A percentile compares a stretch with the other conserved stretches of the same genome.
These are phyloP conservation scores for Thaumatotibia leucotreta DNA, from an alignment of 1,140 invertebrate species.

Conservation along the genomic window DNA sequence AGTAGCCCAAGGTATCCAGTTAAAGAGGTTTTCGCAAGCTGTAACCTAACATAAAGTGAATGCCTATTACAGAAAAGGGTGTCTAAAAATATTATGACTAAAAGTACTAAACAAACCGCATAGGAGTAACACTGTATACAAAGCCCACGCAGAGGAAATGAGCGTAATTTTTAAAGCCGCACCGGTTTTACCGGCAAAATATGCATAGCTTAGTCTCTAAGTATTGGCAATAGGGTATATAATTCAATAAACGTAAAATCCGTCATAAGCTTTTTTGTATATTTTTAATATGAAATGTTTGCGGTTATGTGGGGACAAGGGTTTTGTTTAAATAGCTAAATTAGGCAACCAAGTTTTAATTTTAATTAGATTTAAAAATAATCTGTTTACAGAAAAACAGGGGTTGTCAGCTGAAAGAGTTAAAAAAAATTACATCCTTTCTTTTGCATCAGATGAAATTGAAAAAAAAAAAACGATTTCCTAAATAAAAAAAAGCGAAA, in stretches of 20 bases:
- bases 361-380: neutral
- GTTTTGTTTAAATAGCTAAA: too few species aligned
- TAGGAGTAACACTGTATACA: neutral
- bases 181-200: neutral
- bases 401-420: neutral
- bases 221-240: neutral
- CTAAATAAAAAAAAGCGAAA: neutral
- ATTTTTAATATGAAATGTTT: neutral
- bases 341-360: too few species aligned
- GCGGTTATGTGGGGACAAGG: neutral
- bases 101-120: neutral
- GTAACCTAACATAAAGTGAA: too few species aligned
- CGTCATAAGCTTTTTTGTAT: neutral
- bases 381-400: too few species aligned
- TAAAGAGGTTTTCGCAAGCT: too few species aligned
- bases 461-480: too few species aligned
- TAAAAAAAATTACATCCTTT: neutral
- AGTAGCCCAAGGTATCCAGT: too few species aligned
- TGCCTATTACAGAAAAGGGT: too few species aligned
- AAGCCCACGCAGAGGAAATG: neutral
- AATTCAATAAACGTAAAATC: neutral
- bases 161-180: neutral
- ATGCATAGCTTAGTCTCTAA: neutral
- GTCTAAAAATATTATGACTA: neutral
- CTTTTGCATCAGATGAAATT: too few species aligned